phyloP scores from a whole-genome alignment of 1,140 invertebrate species.

The Drosophila lacertosa region DNA sequence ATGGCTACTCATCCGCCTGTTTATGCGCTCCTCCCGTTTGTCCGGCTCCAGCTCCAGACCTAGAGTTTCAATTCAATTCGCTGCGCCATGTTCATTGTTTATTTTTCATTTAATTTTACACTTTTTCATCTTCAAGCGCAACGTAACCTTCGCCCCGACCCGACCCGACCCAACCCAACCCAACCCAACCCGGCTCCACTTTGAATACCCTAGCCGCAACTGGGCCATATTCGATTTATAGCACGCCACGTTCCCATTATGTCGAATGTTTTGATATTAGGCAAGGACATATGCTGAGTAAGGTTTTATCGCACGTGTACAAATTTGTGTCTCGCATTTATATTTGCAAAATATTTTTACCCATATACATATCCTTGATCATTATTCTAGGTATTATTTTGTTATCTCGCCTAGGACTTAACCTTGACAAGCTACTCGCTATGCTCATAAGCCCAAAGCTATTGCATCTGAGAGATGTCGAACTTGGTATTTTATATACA shows the following conservation, averaged over 20 bases:
- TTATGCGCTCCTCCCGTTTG: not conserved
- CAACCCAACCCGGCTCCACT: not conserved
- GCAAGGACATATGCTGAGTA: no score
- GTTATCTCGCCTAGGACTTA: not conserved
- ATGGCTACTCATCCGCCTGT: slow-evolving; percentile 32
- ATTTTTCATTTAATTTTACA: slow-evolving; percentile 83
- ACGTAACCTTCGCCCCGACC: slow-evolving; percentile 3
- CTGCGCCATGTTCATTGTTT: slow-evolving; percentile 77
- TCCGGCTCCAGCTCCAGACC: slow-evolving; percentile 24
- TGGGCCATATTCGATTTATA: slow-evolving; percentile 2
- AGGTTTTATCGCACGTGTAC: no score
- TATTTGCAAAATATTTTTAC: slow-evolving; percentile 5
- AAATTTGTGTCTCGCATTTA: no score
- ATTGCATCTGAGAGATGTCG: not conserved
- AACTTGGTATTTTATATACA: slow-evolving; percentile 19
- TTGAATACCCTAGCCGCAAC: not conserved
- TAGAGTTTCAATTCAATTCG: slow-evolving; percentile 78
- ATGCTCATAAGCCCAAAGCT: slow-evolving; percentile 1
- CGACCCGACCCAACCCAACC: not conserved
- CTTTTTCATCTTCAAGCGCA: slow-evolving; percentile 56
- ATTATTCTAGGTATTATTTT: not conserved
- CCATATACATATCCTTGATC: no score
- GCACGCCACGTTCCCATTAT: no score
- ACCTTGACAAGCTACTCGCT: not conserved
- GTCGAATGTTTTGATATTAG: no score